Percentiles rank a stretch among this genome's conserved stretches.
These are phyloP conservation scores for Sapayoa aenigma DNA, from an alignment of 2,113 vertebrate species.

Conservation along the genomic window DNA sequence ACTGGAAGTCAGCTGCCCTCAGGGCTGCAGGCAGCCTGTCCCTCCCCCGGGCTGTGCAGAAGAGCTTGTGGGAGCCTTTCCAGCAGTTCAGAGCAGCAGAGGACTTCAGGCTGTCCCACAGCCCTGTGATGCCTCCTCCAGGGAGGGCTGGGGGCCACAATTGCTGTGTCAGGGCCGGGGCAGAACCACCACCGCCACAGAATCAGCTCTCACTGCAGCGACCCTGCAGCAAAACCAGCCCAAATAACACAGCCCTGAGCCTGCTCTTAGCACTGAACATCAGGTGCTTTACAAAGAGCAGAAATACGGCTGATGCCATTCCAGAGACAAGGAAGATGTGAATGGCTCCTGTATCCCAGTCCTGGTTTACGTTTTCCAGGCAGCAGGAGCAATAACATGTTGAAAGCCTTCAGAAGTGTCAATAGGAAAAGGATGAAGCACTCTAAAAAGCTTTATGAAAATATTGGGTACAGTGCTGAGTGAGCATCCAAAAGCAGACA, in stretches of 20 bases:
- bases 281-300: not conserved
- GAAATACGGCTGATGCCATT: not conserved
- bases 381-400: not conserved
- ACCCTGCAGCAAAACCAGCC: not conserved
- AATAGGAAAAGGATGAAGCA: not conserved
- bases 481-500: not conserved
- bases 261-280: not conserved
- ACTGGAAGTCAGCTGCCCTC: not conserved
- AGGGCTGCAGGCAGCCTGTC: too few species aligned
- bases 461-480: not conserved
- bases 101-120: not conserved
- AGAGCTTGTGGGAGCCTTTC: not conserved
- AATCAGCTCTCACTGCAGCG: not conserved
- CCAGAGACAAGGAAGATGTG: not conserved
- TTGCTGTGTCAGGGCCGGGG: not conserved
- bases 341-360: not conserved
- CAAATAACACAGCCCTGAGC: not conserved
- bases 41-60: not conserved
- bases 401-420: not conserved
- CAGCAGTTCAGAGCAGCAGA: not conserved
- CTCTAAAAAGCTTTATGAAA: not conserved
- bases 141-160: not conserved
- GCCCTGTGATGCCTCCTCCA: not conserved
- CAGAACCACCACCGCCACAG: too few species aligned
- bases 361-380: not conserved